Percentiles rank a stretch among this genome's conserved stretches.
phyloP scores from a whole-genome alignment of 2,888 invertebrate species.

The Megaustenia siamemsis region DNA sequence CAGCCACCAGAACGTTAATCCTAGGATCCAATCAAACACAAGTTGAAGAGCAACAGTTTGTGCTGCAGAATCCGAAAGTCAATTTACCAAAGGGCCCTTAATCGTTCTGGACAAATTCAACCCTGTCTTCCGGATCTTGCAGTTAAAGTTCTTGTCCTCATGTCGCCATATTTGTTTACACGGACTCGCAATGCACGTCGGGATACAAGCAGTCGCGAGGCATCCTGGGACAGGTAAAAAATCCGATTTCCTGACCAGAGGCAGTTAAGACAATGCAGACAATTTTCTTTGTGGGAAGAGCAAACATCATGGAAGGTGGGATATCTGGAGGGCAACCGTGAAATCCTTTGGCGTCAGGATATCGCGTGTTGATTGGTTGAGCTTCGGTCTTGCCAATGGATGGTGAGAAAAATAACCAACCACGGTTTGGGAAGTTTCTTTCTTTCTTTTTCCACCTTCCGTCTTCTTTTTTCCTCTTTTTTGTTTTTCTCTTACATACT shows the following conservation, averaged over 20 bases:
- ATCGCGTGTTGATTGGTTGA: slow-evolving; percentile 35
- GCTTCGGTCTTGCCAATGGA: too few species aligned
- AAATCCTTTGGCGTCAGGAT: slow-evolving; percentile 21
- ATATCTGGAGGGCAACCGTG: slow-evolving; percentile 1
- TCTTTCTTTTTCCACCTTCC: too few species aligned
- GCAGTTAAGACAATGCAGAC: slow-evolving; percentile 39
- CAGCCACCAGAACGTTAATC: slow-evolving; percentile 31
- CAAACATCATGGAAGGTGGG: slow-evolving; percentile 4
- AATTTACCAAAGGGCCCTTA: slow-evolving; percentile 42
- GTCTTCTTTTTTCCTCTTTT: too few species aligned
- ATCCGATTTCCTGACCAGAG: slow-evolving; percentile 49
- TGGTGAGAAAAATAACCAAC: too few species aligned
- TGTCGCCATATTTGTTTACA: slow-evolving; percentile 43
- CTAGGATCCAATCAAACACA: slow-evolving; percentile 24
- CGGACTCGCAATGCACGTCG: slow-evolving; percentile 32
- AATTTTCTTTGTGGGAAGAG: slow-evolving; percentile 39
- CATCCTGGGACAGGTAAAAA: slow-evolving; percentile 33
- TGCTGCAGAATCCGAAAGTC: slow-evolving; percentile 28
- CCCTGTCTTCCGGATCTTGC: slow-evolving; percentile 35
- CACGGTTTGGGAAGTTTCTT: too few species aligned
- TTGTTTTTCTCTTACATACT: too few species aligned
- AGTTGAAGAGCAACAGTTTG: slow-evolving; percentile 27
- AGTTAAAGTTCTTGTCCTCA: slow-evolving; percentile 7
- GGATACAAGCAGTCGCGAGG: slow-evolving; percentile 11
- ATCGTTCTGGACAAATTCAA: slow-evolving; percentile 45